Conservation (phyloP, 1,140 invertebrate genomes). For the Eriocheir sinensis region DNA sequence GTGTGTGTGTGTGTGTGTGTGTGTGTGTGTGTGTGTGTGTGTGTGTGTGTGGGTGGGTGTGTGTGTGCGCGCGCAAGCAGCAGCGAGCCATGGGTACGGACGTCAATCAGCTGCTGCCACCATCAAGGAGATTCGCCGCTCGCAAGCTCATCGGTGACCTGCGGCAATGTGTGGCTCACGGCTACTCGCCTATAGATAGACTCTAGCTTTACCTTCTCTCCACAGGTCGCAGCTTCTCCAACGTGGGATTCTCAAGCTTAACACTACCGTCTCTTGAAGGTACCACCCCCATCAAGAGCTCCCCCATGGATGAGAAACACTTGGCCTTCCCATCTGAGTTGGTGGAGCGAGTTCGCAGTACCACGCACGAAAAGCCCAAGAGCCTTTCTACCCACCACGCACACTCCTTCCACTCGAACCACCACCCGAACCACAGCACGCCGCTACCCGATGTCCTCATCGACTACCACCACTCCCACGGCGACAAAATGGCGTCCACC, state of each 20-base stretch:
- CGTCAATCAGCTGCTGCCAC: too few species aligned
- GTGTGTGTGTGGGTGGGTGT: not conserved
- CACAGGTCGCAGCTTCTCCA: slow-evolving; percentile 65
- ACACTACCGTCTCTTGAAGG: slow-evolving; percentile 25
- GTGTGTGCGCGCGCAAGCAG: not conserved
- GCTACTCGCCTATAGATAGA: not conserved
- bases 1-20: slow-evolving; percentile 5
- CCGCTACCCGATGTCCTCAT: slow-evolving; percentile 70
- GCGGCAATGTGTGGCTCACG: too few species aligned
- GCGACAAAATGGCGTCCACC: slow-evolving; percentile 2
- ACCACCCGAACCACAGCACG: slow-evolving; percentile 26
- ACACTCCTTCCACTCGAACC: not conserved
- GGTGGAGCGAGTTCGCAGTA: slow-evolving; percentile 58
- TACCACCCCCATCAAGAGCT: not conserved
- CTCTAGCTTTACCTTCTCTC: not conserved
- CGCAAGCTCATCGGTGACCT: too few species aligned
- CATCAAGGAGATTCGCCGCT: too few species aligned
- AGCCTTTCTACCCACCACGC: not conserved
- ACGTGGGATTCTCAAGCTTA: slow-evolving; percentile 61
- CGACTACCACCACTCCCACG: slow-evolving; percentile 67
- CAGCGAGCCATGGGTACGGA: too few species aligned
- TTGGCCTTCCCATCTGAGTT: not conserved
- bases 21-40: not conserved
- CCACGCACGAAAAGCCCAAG: slow-evolving; percentile 60
- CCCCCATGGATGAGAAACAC: not conserved